A percentile compares a stretch with the other conserved stretches of the same genome.
phyloP scores from a whole-genome alignment of 2,888 invertebrate genomes.

The Trichogramma dendrolimi region DNA sequence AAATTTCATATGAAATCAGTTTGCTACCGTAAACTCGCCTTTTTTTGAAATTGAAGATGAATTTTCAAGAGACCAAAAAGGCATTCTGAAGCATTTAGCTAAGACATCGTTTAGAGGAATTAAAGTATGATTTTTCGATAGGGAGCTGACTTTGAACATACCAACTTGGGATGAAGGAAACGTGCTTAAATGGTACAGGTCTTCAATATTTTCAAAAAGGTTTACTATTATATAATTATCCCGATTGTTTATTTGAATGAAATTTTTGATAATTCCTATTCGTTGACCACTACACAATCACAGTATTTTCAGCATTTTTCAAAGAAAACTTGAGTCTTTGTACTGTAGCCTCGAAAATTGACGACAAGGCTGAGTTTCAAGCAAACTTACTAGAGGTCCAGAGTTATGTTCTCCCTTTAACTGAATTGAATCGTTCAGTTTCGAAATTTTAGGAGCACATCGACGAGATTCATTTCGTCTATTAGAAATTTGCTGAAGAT shows the following conservation, averaged over 20 bases:
- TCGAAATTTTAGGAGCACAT: too few relatives aligned
- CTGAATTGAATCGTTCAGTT: too few relatives aligned
- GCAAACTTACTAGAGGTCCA: too few relatives aligned
- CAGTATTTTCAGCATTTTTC: not conserved
- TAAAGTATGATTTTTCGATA: not conserved
- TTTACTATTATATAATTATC: not conserved
- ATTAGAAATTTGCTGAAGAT: conserved; percentile 14
- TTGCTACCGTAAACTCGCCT: too few relatives aligned
- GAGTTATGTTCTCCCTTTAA: too few relatives aligned
- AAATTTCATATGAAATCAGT: too few relatives aligned
- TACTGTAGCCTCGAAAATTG: not conserved
- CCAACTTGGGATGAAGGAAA: conserved; percentile 1
- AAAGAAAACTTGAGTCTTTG: not conserved
- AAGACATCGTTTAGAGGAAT: not conserved
- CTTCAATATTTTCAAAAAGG: not conserved
- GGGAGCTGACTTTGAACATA: not conserved
- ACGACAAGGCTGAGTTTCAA: not conserved
- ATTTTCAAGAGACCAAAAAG: not conserved
- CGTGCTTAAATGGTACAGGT: conserved; percentile 5
- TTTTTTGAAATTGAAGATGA: too few relatives aligned
- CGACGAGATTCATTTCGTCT: too few relatives aligned
- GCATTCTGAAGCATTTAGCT: not conserved
- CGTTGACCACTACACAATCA: not conserved
- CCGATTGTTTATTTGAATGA: not conserved
- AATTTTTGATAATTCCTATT: conserved; percentile 8